These are phyloP conservation scores for Chitala chitala DNA, from an alignment of 2,113 vertebrate species.

Conservation along the genomic window DNA sequence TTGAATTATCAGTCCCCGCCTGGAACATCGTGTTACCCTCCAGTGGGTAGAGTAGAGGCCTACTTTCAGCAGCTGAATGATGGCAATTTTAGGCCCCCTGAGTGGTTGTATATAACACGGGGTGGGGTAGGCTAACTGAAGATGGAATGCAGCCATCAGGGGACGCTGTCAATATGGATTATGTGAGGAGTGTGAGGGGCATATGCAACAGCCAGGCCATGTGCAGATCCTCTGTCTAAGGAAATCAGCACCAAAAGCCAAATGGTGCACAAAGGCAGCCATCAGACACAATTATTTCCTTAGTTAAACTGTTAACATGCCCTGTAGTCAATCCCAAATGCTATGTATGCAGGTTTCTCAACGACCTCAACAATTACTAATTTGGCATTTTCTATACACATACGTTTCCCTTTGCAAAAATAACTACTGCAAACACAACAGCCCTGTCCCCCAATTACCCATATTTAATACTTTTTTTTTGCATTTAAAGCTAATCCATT, in stretches of 20 bases:
- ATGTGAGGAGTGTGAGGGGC: neutral
- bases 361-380: constrained; percentile 5
- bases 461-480: no score
- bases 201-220: neutral
- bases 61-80: constrained; percentile 4
- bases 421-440: no score
- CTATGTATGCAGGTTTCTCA: neutral
- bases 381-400: constrained; percentile 2
- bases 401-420: constrained; percentile 5
- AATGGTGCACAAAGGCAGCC: no score
- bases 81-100: neutral
- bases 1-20: constrained; percentile 17
- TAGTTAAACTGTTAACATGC: neutral
- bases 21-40: constrained; percentile 27
- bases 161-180: neutral
- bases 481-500: no score
- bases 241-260: no score
- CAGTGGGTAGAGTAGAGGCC: constrained; percentile 8
- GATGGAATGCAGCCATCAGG: neutral
- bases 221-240: no score
- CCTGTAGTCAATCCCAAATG: neutral
- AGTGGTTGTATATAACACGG: neutral
- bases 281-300: no score
- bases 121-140: neutral
- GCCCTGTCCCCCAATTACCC: no score